Percentiles rank a stretch among this genome's conserved stretches.
phyloP scores from a whole-genome alignment of 1,140 invertebrate genomes.

The Polypedilum pembai region DNA sequence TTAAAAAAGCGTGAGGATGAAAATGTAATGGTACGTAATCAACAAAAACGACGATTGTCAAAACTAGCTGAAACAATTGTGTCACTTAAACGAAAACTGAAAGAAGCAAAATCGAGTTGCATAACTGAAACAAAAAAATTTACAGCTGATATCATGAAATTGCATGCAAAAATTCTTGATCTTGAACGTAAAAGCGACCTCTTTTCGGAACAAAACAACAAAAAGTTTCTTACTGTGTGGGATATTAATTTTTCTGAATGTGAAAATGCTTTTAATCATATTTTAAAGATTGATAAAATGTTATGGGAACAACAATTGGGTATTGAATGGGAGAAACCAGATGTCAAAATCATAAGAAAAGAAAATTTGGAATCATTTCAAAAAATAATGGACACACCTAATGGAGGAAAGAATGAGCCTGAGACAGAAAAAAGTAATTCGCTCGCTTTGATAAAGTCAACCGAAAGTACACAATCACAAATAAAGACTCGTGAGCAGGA shows the following conservation, averaged over 20 bases:
- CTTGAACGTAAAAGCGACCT: constrained; percentile 58
- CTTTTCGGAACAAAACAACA: constrained; percentile 55
- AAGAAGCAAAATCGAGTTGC: constrained; percentile 49
- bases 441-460: constrained; percentile 32
- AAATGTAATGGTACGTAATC: constrained; percentile 70
- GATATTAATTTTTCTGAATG: constrained; percentile 59
- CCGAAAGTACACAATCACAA: not conserved
- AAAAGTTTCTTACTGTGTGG: constrained; percentile 51
- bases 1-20: constrained; percentile 78
- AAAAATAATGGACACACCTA: not conserved
- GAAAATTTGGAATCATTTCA: not conserved
- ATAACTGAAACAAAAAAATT: constrained; percentile 49
- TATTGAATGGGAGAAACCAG: constrained; percentile 50
- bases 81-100: constrained; percentile 53
- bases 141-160: constrained; percentile 52
- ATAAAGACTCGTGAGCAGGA: not conserved
- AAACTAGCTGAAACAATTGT: constrained; percentile 67
- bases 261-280: constrained; percentile 50
- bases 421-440: constrained; percentile 34
- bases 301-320: constrained; percentile 63
- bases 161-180: constrained; percentile 56
- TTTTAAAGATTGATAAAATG: constrained; percentile 55
- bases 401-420: constrained; percentile 35
- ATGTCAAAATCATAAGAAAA: constrained; percentile 33
- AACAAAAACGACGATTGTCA: constrained; percentile 74